Evolutionary conservation across 2,113 vertebrate genomes (phyloP).

Genomic region (Xyliphius kryptos): DNA sequence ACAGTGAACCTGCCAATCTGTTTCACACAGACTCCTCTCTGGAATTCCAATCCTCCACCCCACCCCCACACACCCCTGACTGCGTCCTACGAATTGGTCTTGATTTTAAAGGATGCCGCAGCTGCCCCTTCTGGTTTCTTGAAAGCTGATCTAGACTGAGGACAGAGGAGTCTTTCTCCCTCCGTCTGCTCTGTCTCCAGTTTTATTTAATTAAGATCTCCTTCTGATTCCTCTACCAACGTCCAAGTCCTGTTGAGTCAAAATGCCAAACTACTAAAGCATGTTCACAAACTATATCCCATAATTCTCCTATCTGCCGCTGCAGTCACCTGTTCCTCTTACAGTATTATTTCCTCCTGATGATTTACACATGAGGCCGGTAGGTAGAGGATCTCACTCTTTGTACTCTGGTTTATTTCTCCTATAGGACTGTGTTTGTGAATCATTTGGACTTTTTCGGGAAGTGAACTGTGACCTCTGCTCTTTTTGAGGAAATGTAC

Average conservation of each 20-base stretch:
- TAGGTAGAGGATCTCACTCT: constrained; percentile 19
- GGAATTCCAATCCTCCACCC: background rate
- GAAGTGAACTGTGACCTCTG: constrained; percentile 17
- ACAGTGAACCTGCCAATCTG: constrained; percentile 49
- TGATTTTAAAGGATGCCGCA: constrained; percentile 16
- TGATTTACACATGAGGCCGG: constrained; percentile 28
- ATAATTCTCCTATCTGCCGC: constrained; percentile 16
- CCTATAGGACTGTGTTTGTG: constrained; percentile 25
- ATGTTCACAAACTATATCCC: constrained; percentile 34
- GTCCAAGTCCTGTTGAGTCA: background rate
- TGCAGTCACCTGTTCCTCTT: constrained; percentile 34
- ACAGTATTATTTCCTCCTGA: constrained; percentile 22
- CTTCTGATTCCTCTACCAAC: constrained; percentile 12
- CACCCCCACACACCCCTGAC: too few species aligned
- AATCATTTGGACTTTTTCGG: constrained; percentile 30
- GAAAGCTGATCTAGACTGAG: constrained; percentile 23
- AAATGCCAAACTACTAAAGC: constrained; percentile 24
- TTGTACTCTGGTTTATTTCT: constrained; percentile 7
- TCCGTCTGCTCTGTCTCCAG: constrained; percentile 13
- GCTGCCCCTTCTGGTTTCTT: constrained; percentile 18
- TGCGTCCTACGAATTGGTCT: constrained; percentile 2
- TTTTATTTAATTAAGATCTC: constrained; percentile 25
- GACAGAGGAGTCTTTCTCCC: constrained; percentile 26
- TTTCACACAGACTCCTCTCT: constrained; percentile 4
- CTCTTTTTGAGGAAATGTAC: constrained; percentile 19